Evolutionary conservation across 2,888 invertebrate genomes (phyloP), one percentile per base, ranked within the genome.

Genomic region (Coelinius sp.): DNA sequence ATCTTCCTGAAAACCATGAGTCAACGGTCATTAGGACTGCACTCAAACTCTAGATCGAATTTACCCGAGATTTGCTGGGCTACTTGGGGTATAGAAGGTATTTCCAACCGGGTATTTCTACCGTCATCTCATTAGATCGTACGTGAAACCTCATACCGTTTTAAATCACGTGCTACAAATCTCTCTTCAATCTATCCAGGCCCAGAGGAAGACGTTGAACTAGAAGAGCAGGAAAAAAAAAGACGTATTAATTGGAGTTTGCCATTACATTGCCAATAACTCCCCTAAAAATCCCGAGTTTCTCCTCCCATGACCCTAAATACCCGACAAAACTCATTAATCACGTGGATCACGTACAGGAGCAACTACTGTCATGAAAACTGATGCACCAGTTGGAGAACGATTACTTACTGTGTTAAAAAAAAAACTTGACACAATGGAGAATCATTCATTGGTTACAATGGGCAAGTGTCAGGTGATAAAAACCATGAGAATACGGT

Each of bases 101-200:
- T 27, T 59, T 59, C 35, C 31, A 35, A 14, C 59, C n/a, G 35
- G 35, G 8, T 17, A 59, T 59, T 59, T 59, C 35, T 3, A 7
- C 31, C 59, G 59, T 59, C 59, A 59, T 59, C 59, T 59, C 59
- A 59, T 59, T 59, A 59, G 59, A 31, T 59, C 59, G 59, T 20
- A 59, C 59, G 59, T 59, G 31, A 59, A 59, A 59, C 59, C 31
- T 35, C 31, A 25, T 31, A 59, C 25, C 53, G 59, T 59, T 59
- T 59, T 59, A 59, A 31, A 59, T 59, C 59, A 59, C 59, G 59
- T 59, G 27, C 59, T 14, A 14, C 20, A 17, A 59, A 59, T 25
- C 35, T 10, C 31, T 27, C n/a, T n/a, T n/a, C 46, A 49, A 49
- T 1, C 14, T 17, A 14, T 20, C n/a, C n/a, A n/a, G 52, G 24